A percentile compares a stretch with the other conserved stretches of the same genome.
Conservation (phyloP, 2,888 invertebrate genomes). For the Octodonta nipae region DNA sequence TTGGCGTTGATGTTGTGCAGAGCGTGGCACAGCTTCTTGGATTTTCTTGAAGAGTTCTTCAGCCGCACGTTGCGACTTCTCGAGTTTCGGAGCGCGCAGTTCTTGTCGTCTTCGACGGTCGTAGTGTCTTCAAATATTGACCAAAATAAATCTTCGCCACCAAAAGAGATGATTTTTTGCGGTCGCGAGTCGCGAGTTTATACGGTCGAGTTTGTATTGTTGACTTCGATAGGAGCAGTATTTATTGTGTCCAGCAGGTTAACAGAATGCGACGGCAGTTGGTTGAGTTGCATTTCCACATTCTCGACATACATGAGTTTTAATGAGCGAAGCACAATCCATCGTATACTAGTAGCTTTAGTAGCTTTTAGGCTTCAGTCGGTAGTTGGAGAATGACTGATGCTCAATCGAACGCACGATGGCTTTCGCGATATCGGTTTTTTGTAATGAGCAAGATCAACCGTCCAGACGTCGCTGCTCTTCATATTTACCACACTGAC, state of each 20-base stretch:
- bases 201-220: conserved; percentile 32
- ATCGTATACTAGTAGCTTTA: conserved; percentile 19
- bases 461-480: conserved; percentile 14
- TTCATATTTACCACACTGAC: too few relatives aligned
- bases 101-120: too few relatives aligned
- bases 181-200: conserved; percentile 21
- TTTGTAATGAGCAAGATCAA: conserved; percentile 27
- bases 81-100: too few relatives aligned
- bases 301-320: conserved; percentile 36
- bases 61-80: too few relatives aligned
- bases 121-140: conserved; percentile 28
- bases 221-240: conserved; percentile 34
- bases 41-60: too few relatives aligned
- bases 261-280: conserved; percentile 33
- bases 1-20: too few relatives aligned
- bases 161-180: conserved; percentile 32
- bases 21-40: too few relatives aligned
- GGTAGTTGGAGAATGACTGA: too few relatives aligned
- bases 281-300: conserved; percentile 35
- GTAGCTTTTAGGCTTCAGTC: too few relatives aligned
- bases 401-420: neutral
- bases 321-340: conserved; percentile 35
- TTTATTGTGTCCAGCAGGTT: conserved; percentile 36
- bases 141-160: conserved; percentile 30
- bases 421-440: conserved; percentile 15